Evolutionary conservation across 2,797 vertebrate genomes (phyloP), one percentile per base, ranked within the genome.

Genomic region (Emydoidea blandingii): DNA sequence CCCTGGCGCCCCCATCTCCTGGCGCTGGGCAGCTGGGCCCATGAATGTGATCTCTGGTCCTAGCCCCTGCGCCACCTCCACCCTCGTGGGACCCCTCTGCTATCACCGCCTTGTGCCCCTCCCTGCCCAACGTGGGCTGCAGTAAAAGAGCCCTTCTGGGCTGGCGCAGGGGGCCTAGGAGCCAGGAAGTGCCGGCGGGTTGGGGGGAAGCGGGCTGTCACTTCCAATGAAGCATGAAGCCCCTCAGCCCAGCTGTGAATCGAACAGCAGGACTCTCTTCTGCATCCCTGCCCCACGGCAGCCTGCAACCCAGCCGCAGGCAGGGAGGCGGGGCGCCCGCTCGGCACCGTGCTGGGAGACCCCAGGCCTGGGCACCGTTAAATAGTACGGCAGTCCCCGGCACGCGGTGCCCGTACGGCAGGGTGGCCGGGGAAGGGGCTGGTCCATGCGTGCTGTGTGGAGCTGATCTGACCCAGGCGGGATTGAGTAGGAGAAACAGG

Each of bases 391-490:
- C 59, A 34, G 59, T 34, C 14, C 29, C 59, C 14, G 15, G 59
- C 12, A 1, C 31, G 14, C 14, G 12, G 59, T 62, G 29, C 5
- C 31, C 2, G 27, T 5, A 31, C 1, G 6, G 57, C 29, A 31
- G 62, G 8, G 16, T 9, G 62, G 62, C 14, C 4, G 5, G 34
- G 34, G 62, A n/a, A 65, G 34, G 34, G 34, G 34, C 62, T 65
- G 62, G 34, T 19, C 18, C 16, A 19, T 8, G 34, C 7, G 62
- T 4, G 16, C 15, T n/a, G 34, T 65, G 34, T 65, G 34, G 62
- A 65, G 34, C 8, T 65, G 62, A n/a, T 18, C 34, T 19, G 62
- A 65, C 16, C 34, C 62, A 19, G 62, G 34, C 18, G 34, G 34
- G 16, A 19, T 5, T 9, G 62, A 65, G 62, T n/a, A 19, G 62